These are phyloP conservation scores for Standfussiana lucernea DNA, from an alignment of 2,888 invertebrate species.

Conservation along the genomic window DNA sequence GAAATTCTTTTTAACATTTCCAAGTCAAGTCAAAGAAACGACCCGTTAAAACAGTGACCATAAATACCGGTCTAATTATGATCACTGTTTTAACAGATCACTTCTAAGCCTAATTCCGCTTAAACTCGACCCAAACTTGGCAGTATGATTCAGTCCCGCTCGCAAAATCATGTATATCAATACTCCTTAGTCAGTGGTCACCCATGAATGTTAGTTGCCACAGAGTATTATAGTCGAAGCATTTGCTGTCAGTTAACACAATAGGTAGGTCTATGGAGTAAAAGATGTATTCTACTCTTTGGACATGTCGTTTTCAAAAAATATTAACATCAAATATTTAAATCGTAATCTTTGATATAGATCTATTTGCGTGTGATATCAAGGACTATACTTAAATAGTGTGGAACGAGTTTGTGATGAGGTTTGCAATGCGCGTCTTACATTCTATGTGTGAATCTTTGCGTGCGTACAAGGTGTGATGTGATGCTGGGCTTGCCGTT, in stretches of 20 bases:
- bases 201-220: not conserved
- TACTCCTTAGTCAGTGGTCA: conserved; percentile 10
- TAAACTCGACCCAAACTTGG: not conserved
- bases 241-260: conserved; percentile 2
- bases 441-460: not conserved
- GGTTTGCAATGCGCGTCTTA: conserved; percentile 16
- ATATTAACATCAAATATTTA: not conserved
- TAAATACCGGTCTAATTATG: no score
- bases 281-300: not conserved
- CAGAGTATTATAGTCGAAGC: not conserved
- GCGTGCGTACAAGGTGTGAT: conserved; percentile 3
- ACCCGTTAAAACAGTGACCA: no score
- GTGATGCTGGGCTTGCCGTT: conserved; percentile 36
- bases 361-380: not conserved
- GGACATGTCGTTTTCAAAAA: not conserved
- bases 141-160: not conserved
- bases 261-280: not conserved
- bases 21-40: no score
- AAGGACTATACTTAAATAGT: not conserved
- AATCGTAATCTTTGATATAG: not conserved
- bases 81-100: no score
- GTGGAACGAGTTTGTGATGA: not conserved
- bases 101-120: no score
- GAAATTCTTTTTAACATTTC: conserved; percentile 17
- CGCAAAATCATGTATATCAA: not conserved